Percentiles rank a stretch among this genome's conserved stretches.
Conservation (phyloP, 1,140 invertebrate species). For the Diachasmimorpha longicaudata region DNA sequence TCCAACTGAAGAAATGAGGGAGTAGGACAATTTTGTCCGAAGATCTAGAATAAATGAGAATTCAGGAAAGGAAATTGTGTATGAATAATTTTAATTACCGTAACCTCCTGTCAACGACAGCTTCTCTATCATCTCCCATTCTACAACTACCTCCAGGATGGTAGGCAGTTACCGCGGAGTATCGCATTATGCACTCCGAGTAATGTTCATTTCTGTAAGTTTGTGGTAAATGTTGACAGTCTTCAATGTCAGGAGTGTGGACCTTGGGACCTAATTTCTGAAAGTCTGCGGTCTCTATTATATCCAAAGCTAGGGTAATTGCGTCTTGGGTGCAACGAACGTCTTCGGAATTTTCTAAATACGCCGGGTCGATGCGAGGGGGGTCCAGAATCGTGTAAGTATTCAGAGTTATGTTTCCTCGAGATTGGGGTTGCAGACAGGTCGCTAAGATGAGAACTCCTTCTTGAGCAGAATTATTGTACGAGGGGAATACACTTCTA, state of each 20-base stretch:
- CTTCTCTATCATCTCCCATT: constrained; percentile 61
- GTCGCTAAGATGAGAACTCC: constrained; percentile 72
- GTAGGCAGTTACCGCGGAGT: constrained; percentile 70
- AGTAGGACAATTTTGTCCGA: not conserved
- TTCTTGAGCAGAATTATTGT: constrained; percentile 68
- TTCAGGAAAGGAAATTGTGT: not conserved
- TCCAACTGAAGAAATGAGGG: too few species aligned
- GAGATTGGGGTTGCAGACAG: constrained; percentile 72
- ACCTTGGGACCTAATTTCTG: constrained; percentile 67
- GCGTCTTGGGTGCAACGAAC: constrained; percentile 69
- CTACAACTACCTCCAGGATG: constrained; percentile 73
- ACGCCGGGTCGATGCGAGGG: constrained; percentile 80
- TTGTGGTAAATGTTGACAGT: constrained; percentile 60
- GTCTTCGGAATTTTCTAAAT: constrained; percentile 68
- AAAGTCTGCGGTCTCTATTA: constrained; percentile 67
- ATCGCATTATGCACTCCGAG: constrained; percentile 71
- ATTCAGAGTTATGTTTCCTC: constrained; percentile 67
- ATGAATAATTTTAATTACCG: constrained; percentile 49
- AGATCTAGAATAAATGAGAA: not conserved
- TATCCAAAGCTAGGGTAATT: constrained; percentile 67
- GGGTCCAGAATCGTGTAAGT: constrained; percentile 66
- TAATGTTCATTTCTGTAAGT: constrained; percentile 65
- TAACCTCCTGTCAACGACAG: constrained; percentile 67
- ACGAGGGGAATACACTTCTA: constrained; percentile 69
- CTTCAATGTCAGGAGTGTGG: constrained; percentile 69